These are phyloP conservation scores for Paramisgurnus dabryanus DNA, from an alignment of 2,113 vertebrate species.

Conservation along the genomic window DNA sequence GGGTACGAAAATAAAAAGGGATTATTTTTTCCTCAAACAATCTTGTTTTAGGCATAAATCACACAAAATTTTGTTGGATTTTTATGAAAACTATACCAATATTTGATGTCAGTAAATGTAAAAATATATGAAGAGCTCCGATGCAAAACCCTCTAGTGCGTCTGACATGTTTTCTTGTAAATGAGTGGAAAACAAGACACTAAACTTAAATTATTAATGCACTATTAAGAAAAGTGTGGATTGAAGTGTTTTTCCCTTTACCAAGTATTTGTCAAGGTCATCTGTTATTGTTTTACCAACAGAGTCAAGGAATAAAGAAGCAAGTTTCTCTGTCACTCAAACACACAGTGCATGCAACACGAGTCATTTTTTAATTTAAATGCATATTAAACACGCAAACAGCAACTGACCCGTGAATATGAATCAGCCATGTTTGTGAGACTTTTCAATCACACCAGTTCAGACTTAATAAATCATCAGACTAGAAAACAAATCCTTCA, in stretches of 20 bases:
- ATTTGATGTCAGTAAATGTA: too few relatives aligned
- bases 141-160: too few relatives aligned
- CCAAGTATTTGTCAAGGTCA: too few relatives aligned
- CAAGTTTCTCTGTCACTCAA: background rate
- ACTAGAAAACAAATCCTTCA: constrained; percentile 37
- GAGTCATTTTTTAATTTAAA: constrained; percentile 8
- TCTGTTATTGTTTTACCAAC: background rate
- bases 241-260: too few relatives aligned
- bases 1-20: too few relatives aligned
- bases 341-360: background rate
- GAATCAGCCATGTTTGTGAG: constrained; percentile 30
- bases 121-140: too few relatives aligned
- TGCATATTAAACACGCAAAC: constrained; percentile 12
- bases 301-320: background rate
- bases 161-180: too few relatives aligned
- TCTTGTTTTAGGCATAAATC: background rate
- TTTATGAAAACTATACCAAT: too few relatives aligned
- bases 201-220: too few relatives aligned
- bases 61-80: background rate
- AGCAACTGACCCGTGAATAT: constrained; percentile 9
- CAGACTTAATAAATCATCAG: constrained; percentile 12
- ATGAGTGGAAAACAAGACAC: too few relatives aligned
- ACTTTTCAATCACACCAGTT: constrained; percentile 12
- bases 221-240: too few relatives aligned
- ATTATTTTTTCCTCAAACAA: too few relatives aligned